Percentiles rank a stretch among this genome's conserved stretches.
Evolutionary conservation across 2,888 invertebrate species (phyloP).

Genomic region (Tiliacea aurago): DNA sequence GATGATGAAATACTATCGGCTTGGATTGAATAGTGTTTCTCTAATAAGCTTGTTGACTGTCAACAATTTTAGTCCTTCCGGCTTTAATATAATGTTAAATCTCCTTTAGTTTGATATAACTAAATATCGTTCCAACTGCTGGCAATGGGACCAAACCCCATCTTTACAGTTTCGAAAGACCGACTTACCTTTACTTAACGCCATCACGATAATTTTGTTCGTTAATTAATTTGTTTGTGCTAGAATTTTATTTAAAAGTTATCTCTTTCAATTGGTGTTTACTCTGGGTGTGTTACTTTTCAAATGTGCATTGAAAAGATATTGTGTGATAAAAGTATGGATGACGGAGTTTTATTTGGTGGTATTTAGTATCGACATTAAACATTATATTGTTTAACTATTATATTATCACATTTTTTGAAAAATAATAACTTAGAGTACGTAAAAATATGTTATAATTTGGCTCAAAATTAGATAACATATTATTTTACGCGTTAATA

Average conservation of each 20-base stretch:
- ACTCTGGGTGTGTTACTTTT: slow-evolving; percentile 27
- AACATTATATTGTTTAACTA: too few relatives aligned
- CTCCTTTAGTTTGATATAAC: not conserved
- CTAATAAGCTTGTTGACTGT: not conserved
- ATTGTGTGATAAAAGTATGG: not conserved
- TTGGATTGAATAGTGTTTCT: not conserved
- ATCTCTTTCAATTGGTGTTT: slow-evolving; percentile 54
- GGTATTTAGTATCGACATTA: not conserved
- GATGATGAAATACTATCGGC: too few relatives aligned
- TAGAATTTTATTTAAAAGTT: slow-evolving; percentile 57
- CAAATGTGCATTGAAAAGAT: slow-evolving; percentile 29
- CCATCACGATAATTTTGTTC: slow-evolving; percentile 65
- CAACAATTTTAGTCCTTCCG: slow-evolving; percentile 7
- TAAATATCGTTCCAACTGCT: slow-evolving; percentile 6
- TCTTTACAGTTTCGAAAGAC: slow-evolving; percentile 49
- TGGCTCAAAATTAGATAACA: too few relatives aligned
- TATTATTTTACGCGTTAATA: not conserved
- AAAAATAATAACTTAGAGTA: not conserved
- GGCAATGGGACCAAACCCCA: slow-evolving; percentile 7
- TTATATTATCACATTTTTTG: not conserved
- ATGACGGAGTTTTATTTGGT: not conserved
- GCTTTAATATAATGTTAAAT: not conserved
- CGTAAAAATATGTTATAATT: not conserved
- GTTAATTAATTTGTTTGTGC: slow-evolving; percentile 73
- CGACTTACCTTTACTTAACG: slow-evolving; percentile 64